phyloP scores from a whole-genome alignment of 2,888 invertebrate genomes.

The Agapostemon virescens region DNA sequence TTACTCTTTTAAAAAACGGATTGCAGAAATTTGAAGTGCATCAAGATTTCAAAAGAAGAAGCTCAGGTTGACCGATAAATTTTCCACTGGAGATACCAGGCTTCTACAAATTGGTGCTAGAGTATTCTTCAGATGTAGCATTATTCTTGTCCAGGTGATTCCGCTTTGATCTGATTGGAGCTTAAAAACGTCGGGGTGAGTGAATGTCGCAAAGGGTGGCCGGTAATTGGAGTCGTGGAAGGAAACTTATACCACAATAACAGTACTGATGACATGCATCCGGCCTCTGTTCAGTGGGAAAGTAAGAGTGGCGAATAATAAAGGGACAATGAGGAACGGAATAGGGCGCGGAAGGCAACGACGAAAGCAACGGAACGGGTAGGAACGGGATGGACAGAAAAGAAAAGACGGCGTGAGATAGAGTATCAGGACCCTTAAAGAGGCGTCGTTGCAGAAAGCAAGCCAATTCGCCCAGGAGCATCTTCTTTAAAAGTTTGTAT shows the following conservation, averaged over 20 bases:
- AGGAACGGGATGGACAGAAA: neutral
- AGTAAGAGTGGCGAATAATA: conserved; percentile 9
- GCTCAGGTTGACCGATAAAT: neutral
- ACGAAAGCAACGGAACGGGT: conserved; percentile 18
- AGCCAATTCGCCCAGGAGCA: conserved; percentile 75
- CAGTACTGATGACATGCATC: conserved; percentile 70
- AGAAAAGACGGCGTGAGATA: conserved; percentile 15
- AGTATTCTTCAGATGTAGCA: neutral
- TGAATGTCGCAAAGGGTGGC: conserved; percentile 49
- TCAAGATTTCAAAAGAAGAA: neutral
- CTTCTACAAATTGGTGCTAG: conserved; percentile 6
- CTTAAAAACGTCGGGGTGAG: conserved; percentile 17
- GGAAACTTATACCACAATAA: conserved; percentile 72
- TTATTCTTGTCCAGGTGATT: conserved; percentile 17
- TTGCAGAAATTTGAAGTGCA: neutral
- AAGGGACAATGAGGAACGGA: conserved; percentile 23
- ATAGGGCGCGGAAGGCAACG: conserved; percentile 37
- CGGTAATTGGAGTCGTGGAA: conserved; percentile 69
- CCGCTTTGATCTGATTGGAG: conserved; percentile 38
- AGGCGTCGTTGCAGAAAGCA: conserved; percentile 70
- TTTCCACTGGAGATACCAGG: no score
- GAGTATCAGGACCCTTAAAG: conserved; percentile 65
- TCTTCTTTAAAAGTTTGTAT: conserved; percentile 79
- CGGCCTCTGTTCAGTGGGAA: conserved; percentile 38
- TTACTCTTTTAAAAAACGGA: neutral